Conservation (phyloP, 2,113 vertebrate genomes). For the Chloropsis cyanopogon region DNA sequence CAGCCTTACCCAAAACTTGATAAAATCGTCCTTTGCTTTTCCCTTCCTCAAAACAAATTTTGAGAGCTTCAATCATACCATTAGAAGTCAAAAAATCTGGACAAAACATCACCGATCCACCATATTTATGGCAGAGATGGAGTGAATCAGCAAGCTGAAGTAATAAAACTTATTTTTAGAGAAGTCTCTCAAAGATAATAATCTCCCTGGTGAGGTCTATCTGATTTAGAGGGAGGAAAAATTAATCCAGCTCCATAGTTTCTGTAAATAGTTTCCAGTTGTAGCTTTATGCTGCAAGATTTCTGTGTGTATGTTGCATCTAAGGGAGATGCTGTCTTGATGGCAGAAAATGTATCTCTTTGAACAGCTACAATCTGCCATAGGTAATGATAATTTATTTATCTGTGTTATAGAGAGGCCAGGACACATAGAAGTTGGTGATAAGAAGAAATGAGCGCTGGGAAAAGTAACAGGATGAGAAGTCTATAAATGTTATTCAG, state of each 20-base stretch:
- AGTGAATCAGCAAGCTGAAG: neutral
- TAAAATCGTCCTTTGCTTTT: neutral
- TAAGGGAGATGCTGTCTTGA: neutral
- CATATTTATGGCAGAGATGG: neutral
- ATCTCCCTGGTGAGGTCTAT: conserved; percentile 31
- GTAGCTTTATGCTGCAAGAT: conserved; percentile 19
- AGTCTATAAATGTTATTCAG: neutral
- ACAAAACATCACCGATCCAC: neutral
- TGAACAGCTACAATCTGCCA: neutral
- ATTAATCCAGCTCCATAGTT: conserved; percentile 26
- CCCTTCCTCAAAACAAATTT: neutral
- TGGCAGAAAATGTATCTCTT: neutral
- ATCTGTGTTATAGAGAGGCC: neutral
- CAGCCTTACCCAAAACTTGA: neutral
- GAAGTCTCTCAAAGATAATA: conserved; percentile 55
- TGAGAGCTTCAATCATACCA: neutral
- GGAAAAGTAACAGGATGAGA: neutral
- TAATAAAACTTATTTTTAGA: conserved; percentile 40
- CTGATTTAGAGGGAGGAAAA: conserved; percentile 28
- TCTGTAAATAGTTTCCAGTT: neutral
- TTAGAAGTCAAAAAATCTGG: neutral
- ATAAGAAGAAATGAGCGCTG: neutral
- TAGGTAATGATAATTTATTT: neutral
- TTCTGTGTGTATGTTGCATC: neutral
- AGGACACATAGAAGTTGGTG: neutral